phyloP scores from a whole-genome alignment of 2,797 vertebrate genomes.

The Clarias fuscus region DNA sequence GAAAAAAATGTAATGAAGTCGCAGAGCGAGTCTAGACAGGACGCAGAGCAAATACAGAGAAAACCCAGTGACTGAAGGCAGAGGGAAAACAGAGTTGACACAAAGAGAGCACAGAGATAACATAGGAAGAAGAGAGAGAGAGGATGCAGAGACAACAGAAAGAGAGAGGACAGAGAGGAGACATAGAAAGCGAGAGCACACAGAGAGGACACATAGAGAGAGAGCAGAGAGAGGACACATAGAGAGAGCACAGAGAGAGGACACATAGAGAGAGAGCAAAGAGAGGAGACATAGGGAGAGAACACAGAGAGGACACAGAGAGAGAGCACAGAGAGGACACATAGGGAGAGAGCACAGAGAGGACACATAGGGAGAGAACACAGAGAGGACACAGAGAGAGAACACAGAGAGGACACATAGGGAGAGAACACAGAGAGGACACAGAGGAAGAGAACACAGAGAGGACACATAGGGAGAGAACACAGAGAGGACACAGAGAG shows the following conservation, averaged over 20 bases:
- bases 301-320: background rate
- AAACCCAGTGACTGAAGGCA: background rate
- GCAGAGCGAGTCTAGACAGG: background rate
- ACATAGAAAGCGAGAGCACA: background rate
- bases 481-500: background rate
- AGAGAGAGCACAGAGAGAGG: background rate
- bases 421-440: background rate
- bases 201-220: background rate
- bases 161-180: background rate
- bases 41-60: background rate
- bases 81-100: background rate
- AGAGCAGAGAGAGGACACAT: background rate
- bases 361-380: background rate
- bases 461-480: background rate
- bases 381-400: background rate
- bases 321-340: background rate
- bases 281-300: background rate
- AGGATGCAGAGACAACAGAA: background rate
- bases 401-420: background rate
- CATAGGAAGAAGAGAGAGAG: background rate
- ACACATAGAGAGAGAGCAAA: no score
- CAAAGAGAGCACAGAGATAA: background rate
- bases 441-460: background rate
- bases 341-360: background rate
- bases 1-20: no score